phyloP scores from a whole-genome alignment of 2,888 invertebrate species.

The Lasioglossum marginatum region DNA sequence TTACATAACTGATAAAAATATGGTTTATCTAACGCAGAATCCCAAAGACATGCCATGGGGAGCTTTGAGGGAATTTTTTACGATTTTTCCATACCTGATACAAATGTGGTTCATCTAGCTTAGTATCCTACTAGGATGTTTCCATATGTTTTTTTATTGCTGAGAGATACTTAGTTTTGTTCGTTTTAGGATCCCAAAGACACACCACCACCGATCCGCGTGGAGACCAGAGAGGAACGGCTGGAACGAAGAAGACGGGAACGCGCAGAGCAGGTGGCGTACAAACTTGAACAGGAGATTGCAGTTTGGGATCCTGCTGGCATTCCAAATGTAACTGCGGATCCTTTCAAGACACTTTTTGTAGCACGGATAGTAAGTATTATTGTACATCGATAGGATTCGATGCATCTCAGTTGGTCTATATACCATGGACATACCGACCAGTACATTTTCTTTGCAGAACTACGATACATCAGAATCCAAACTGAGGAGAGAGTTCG shows the following conservation, averaged over 20 bases:
- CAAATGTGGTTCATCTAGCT: no score
- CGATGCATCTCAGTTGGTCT: background rate
- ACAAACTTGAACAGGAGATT: conserved; percentile 99
- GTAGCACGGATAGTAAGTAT: conserved; percentile 96
- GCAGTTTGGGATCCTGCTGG: conserved; percentile 97
- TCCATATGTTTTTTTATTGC: background rate
- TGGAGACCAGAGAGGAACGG: conserved; percentile 97
- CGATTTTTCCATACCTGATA: no score
- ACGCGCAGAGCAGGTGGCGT: conserved; percentile 98
- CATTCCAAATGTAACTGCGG: conserved; percentile 91
- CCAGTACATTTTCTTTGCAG: conserved; percentile 85
- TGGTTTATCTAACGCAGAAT: no score
- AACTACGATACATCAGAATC: conserved; percentile 99
- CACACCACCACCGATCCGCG: conserved; percentile 97
- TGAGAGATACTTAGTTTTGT: conserved; percentile 31
- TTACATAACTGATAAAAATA: no score
- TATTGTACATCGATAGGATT: background rate
- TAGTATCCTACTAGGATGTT: background rate
- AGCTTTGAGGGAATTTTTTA: background rate
- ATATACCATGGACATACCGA: background rate
- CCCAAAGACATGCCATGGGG: background rate
- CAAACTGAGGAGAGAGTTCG: conserved; percentile 98
- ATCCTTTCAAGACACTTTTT: conserved; percentile 99
- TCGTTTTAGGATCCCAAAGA: conserved; percentile 95
- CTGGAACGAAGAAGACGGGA: conserved; percentile 95